phyloP scores from a whole-genome alignment of 2,888 invertebrate genomes.

The Xanthia togata region DNA sequence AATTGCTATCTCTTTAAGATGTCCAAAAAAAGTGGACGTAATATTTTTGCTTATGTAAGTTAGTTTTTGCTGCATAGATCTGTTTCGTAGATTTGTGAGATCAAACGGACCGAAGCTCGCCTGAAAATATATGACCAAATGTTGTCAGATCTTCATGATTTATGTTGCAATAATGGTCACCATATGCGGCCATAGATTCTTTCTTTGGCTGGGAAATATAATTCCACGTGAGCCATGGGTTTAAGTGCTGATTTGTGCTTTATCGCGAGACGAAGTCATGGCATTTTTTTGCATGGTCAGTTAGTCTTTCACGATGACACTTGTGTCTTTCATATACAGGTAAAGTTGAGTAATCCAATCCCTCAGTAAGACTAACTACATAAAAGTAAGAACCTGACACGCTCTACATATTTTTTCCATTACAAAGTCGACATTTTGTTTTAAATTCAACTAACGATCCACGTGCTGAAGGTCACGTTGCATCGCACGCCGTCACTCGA shows the following conservation, averaged over 20 bases:
- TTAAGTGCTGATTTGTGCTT: conserved; percentile 39
- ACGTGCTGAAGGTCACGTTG: conserved; percentile 65
- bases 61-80: conserved; percentile 52
- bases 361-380: conserved; percentile 17
- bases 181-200: conserved; percentile 51
- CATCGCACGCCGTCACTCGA: conserved; percentile 48
- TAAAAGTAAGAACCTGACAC: conserved; percentile 49
- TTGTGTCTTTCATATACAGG: conserved; percentile 1
- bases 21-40: conserved; percentile 55
- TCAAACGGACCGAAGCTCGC: conserved; percentile 55
- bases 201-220: conserved; percentile 34
- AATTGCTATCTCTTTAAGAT: conserved; percentile 60
- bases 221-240: conserved; percentile 16
- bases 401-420: conserved; percentile 58
- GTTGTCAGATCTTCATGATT: conserved; percentile 53
- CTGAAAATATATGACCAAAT: conserved; percentile 52
- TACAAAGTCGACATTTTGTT: conserved; percentile 60
- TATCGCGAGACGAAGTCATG: not conserved
- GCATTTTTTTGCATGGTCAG: not conserved
- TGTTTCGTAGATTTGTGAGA: conserved; percentile 51
- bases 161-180: conserved; percentile 58
- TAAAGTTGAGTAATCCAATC: conserved; percentile 28
- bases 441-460: conserved; percentile 56
- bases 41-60: conserved; percentile 60
- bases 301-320: not conserved